Percentiles rank a stretch among this genome's conserved stretches.
Conservation (phyloP, 2,113 vertebrate genomes). For the Lycaon pictus region DNA sequence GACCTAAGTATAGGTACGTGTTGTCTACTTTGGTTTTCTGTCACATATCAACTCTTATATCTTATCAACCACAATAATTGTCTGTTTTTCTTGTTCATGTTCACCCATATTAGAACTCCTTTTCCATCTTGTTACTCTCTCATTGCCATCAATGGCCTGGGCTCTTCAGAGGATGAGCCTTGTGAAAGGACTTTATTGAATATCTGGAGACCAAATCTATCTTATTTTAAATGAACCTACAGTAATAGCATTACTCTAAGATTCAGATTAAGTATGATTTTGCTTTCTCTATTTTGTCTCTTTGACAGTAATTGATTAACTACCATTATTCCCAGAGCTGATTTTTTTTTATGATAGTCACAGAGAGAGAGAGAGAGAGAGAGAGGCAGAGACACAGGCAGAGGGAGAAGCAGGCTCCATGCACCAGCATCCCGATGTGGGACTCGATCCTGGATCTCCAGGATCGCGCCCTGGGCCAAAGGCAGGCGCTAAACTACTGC, state of each 20-base stretch:
- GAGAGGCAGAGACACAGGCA: too few species aligned
- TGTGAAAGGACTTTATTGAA: conserved; percentile 68
- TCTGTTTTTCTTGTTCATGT: conserved; percentile 36
- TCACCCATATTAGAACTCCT: conserved; percentile 59
- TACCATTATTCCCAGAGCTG: conserved; percentile 54
- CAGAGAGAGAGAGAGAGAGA: too few species aligned
- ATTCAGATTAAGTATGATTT: conserved; percentile 73
- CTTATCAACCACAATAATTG: conserved; percentile 64
- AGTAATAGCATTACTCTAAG: conserved; percentile 60
- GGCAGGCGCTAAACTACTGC: too few species aligned
- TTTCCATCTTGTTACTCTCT: conserved; percentile 71
- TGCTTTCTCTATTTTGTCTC: conserved; percentile 68
- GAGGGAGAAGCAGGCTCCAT: too few species aligned
- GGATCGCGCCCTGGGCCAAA: too few species aligned
- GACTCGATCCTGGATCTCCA: too few species aligned
- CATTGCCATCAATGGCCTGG: conserved; percentile 54
- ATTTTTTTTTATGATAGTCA: background rate
- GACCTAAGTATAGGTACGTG: background rate
- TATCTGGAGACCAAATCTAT: conserved; percentile 65
- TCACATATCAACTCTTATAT: conserved; percentile 33
- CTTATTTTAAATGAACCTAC: conserved; percentile 62
- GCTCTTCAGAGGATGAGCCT: conserved; percentile 63
- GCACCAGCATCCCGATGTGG: too few species aligned
- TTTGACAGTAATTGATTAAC: conserved; percentile 75
- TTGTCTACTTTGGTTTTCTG: conserved; percentile 62